Evolutionary conservation across 1,140 invertebrate genomes (phyloP).

Genomic region (Acromyrmex echinatior): DNA sequence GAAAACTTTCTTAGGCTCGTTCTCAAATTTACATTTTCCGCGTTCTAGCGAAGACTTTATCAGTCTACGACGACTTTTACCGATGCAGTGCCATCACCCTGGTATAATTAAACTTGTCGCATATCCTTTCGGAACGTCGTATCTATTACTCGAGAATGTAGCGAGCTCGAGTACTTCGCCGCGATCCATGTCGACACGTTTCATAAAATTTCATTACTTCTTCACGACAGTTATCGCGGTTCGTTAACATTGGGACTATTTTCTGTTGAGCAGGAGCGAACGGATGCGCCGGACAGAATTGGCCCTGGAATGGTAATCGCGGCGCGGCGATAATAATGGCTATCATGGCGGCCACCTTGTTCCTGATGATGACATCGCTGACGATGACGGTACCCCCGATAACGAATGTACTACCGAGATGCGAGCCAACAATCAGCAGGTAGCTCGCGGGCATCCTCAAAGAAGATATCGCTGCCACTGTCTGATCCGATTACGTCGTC

Average conservation of each 20-base stretch:
- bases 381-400: conserved; percentile 53
- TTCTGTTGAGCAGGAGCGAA: conserved; percentile 54
- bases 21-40: conserved; percentile 63
- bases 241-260: conserved; percentile 39
- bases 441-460: conserved; percentile 60
- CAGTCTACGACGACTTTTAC: conserved; percentile 52
- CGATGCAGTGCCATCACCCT: conserved; percentile 35
- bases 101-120: conserved; percentile 62
- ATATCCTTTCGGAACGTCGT: conserved; percentile 47
- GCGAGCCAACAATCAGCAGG: conserved; percentile 49
- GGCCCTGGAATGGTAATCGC: conserved; percentile 65
- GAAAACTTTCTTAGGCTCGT: conserved; percentile 60
- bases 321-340: conserved; percentile 52
- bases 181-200: conserved; percentile 38
- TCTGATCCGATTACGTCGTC: conserved; percentile 84
- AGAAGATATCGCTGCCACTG: conserved; percentile 62
- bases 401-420: conserved; percentile 37
- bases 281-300: conserved; percentile 46
- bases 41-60: conserved; percentile 30
- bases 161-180: not conserved
- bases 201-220: conserved; percentile 45
- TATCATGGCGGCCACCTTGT: conserved; percentile 29
- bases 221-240: conserved; percentile 25
- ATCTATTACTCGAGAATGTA: conserved; percentile 35
- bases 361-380: conserved; percentile 62